phyloP scores from a whole-genome alignment of 35 echinoderm and acorn worm genomes.

The Heliocidaris erythrogramma region DNA sequence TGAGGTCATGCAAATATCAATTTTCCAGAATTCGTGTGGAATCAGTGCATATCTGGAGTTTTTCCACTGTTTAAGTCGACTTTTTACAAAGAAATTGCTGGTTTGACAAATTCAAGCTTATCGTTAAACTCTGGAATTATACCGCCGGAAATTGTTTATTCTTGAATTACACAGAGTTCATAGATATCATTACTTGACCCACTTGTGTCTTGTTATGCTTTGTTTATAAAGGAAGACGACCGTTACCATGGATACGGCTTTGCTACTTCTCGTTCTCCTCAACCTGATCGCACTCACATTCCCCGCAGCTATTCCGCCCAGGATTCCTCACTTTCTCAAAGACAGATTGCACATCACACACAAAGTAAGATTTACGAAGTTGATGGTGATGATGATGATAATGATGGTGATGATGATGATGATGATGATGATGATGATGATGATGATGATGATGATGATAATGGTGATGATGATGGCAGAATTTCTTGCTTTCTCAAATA shows the following conservation, averaged over 20 bases:
- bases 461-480: background rate
- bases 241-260: constrained; percentile 48
- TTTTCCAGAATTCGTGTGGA: background rate
- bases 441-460: background rate
- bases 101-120: background rate
- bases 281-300: constrained; percentile 38
- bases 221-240: constrained; percentile 22
- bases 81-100: background rate
- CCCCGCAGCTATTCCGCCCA: constrained; percentile 42
- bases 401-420: constrained; percentile 47
- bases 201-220: background rate
- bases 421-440: constrained; percentile 46
- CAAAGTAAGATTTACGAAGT: constrained; percentile 18
- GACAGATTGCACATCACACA: constrained; percentile 40
- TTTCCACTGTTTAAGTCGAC: background rate
- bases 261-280: constrained; percentile 24
- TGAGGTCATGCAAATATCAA: background rate
- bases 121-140: background rate
- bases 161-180: background rate
- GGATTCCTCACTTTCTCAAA: constrained; percentile 24
- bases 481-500: background rate
- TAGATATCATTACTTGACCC: background rate
- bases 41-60: background rate
- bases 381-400: constrained; percentile 45
- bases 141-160: background rate